phyloP scores from a whole-genome alignment of 37 sponge, comb jelly and placozoan genomes.

The Ianthella basta region DNA sequence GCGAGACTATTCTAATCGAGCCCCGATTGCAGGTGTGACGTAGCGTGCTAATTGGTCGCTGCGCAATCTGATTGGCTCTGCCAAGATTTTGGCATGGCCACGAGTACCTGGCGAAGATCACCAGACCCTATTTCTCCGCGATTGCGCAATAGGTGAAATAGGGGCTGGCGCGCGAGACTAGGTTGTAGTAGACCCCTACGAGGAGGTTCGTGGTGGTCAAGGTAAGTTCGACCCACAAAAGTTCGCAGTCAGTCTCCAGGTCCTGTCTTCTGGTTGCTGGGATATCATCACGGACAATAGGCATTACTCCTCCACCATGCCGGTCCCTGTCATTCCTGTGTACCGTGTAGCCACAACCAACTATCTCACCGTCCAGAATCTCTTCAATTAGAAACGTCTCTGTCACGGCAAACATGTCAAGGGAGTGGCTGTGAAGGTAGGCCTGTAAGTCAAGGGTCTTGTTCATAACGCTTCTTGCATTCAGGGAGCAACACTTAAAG shows the following conservation, averaged over 20 bases:
- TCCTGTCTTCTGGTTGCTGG: slow-evolving; percentile 29
- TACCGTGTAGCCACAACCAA: background rate
- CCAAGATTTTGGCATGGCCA: too few species aligned
- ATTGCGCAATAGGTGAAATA: too few species aligned
- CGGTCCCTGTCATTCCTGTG: slow-evolving; percentile 16
- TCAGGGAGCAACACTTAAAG: background rate
- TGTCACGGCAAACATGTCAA: background rate
- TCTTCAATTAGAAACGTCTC: slow-evolving; percentile 16
- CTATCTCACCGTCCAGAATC: slow-evolving; percentile 1
- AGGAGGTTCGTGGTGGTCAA: background rate
- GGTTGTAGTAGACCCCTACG: slow-evolving; percentile 22
- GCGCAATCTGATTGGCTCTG: too few species aligned
- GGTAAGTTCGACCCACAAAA: slow-evolving; percentile 8
- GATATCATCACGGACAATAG: background rate
- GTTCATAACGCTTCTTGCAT: slow-evolving; percentile 11
- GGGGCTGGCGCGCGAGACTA: too few species aligned
- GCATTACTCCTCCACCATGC: slow-evolving; percentile 43
- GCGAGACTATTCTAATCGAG: too few species aligned
- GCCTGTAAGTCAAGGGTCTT: slow-evolving; percentile 13
- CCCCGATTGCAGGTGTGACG: too few species aligned
- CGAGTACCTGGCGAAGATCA: too few species aligned
- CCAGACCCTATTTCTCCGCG: too few species aligned
- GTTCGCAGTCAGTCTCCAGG: slow-evolving; percentile 23
- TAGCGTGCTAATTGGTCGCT: too few species aligned
- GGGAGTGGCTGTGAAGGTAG: background rate